phyloP scores from a whole-genome alignment of 1,140 invertebrate genomes.

The Tribolium madens region DNA sequence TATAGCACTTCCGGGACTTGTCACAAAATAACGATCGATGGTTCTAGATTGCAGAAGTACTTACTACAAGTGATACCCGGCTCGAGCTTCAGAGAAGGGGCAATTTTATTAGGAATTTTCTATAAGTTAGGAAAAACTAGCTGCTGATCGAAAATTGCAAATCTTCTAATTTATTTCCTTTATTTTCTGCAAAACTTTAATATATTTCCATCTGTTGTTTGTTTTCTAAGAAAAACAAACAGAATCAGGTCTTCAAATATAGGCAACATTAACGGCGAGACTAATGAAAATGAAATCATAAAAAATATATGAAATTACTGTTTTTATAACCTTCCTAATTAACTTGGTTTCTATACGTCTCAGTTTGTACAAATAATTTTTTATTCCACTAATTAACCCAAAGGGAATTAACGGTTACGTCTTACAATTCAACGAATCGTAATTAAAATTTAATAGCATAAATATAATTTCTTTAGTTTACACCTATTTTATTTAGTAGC shows the following conservation, averaged over 20 bases:
- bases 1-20: slow-evolving; percentile 1
- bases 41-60: background rate
- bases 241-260: no score
- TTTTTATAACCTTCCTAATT: background rate
- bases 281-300: background rate
- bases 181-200: background rate
- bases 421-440: background rate
- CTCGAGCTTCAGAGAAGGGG: background rate
- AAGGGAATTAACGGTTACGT: background rate
- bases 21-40: background rate
- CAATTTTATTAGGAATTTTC: background rate
- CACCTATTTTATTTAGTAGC: background rate
- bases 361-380: background rate
- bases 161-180: background rate
- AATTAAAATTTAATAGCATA: background rate
- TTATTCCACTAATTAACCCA: background rate
- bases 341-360: background rate
- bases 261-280: background rate
- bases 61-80: background rate
- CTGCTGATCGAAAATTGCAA: background rate
- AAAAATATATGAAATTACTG: background rate
- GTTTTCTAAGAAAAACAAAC: no score
- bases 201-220: no score
- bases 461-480: background rate
- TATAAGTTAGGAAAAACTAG: background rate